phyloP scores from a whole-genome alignment of 1,140 invertebrate genomes.

The Procambarus clarkii region DNA sequence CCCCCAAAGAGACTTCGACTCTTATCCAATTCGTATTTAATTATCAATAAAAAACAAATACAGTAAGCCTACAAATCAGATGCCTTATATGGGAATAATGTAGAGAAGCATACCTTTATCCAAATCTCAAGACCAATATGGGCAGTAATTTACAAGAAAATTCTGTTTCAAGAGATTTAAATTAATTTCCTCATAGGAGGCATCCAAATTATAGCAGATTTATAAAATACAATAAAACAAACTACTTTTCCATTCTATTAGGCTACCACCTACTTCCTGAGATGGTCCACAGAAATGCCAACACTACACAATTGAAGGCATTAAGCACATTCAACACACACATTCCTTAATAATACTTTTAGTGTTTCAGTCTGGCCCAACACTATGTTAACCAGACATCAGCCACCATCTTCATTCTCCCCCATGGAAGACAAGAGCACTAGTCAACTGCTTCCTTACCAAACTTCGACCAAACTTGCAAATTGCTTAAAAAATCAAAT shows the following conservation, averaged over 20 bases:
- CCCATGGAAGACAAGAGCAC: slow-evolving; percentile 29
- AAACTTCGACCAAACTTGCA: slow-evolving; percentile 1
- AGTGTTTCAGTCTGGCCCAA: neutral
- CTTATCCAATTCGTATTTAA: neutral
- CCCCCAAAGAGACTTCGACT: neutral
- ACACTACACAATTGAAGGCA: slow-evolving; percentile 3
- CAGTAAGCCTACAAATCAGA: neutral
- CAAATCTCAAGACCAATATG: neutral
- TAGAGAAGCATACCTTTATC: neutral
- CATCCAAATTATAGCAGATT: neutral
- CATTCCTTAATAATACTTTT: neutral
- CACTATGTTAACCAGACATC: neutral
- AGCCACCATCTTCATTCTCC: slow-evolving; percentile 8
- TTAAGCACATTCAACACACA: neutral
- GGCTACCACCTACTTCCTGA: slow-evolving; percentile 32
- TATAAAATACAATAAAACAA: neutral
- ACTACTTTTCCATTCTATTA: neutral
- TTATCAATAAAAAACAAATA: neutral
- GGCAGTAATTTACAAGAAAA: neutral
- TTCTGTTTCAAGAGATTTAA: neutral
- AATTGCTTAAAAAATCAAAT: neutral
- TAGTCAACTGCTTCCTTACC: slow-evolving; percentile 14
- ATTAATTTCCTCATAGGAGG: neutral
- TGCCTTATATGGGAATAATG: neutral
- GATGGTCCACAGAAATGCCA: slow-evolving; percentile 11